phyloP scores from a whole-genome alignment of 2,113 vertebrate genomes.

The Amphiprion percula region DNA sequence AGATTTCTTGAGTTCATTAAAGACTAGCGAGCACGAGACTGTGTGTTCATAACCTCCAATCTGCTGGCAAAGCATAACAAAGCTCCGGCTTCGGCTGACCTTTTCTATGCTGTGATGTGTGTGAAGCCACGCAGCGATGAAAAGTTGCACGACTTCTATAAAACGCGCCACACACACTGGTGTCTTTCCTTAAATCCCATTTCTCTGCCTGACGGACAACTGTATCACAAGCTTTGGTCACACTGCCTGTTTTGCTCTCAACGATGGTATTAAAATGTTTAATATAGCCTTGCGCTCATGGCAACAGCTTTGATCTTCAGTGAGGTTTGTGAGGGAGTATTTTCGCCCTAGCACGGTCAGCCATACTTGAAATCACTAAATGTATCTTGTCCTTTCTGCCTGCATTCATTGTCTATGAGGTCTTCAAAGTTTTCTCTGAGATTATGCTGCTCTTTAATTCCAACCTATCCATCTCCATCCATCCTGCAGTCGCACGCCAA shows the following conservation, averaged over 20 bases:
- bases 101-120: constrained; percentile 25
- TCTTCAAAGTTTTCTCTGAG: neutral
- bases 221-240: constrained; percentile 54
- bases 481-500: constrained; percentile 39
- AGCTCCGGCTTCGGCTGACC: constrained; percentile 32
- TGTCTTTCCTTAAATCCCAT: constrained; percentile 22
- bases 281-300: constrained; percentile 37
- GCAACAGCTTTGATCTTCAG: constrained; percentile 43
- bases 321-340: constrained; percentile 22
- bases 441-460: neutral
- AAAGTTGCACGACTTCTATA: constrained; percentile 36
- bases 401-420: neutral
- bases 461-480: constrained; percentile 6
- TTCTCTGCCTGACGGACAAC: constrained; percentile 48
- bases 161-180: constrained; percentile 21
- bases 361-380: constrained; percentile 25
- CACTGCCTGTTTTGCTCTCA: constrained; percentile 50
- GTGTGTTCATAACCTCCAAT: constrained; percentile 37
- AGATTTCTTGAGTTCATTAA: constrained; percentile 19
- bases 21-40: neutral
- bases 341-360: constrained; percentile 27
- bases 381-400: constrained; percentile 16
- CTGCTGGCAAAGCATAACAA: constrained; percentile 32
- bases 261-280: constrained; percentile 38
- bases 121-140: constrained; percentile 21